Evolutionary conservation across 2,888 invertebrate genomes (phyloP).

Genomic region (Petrophora chlorosata): DNA sequence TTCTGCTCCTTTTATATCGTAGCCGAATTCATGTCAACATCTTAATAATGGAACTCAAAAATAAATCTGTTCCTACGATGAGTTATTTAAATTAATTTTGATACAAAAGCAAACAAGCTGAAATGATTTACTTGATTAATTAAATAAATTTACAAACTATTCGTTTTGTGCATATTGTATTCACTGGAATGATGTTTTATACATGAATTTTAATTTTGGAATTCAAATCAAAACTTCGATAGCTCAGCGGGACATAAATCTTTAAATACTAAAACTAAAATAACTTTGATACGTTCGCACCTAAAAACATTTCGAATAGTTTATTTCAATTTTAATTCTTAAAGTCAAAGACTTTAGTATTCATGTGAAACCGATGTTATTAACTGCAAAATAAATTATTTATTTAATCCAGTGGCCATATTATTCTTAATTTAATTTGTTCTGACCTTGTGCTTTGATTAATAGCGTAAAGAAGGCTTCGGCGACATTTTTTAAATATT

Average conservation of each 20-base stretch:
- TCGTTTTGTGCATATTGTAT: neutral
- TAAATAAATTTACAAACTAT: slow-evolving; percentile 7
- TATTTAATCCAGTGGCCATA: slow-evolving; percentile 19
- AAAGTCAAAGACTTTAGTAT: slow-evolving; percentile 1
- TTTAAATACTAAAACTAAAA: slow-evolving; percentile 55
- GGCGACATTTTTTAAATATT: slow-evolving; percentile 58
- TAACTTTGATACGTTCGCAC: slow-evolving; percentile 31
- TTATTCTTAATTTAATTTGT: slow-evolving; percentile 65
- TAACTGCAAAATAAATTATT: slow-evolving; percentile 10
- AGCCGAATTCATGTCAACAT: neutral
- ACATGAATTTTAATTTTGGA: slow-evolving; percentile 24
- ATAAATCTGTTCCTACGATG: too few species aligned
- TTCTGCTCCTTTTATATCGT: too few species aligned
- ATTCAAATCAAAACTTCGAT: slow-evolving; percentile 34
- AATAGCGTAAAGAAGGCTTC: slow-evolving; percentile 24
- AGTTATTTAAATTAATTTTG: slow-evolving; percentile 2
- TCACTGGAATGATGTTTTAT: neutral
- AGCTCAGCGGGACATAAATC: slow-evolving; percentile 62
- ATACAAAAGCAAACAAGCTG: slow-evolving; percentile 4
- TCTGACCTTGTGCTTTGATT: slow-evolving; percentile 61
- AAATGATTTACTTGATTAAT: slow-evolving; percentile 2
- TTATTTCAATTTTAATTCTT: slow-evolving; percentile 10
- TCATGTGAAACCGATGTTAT: neutral
- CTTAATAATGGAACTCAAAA: too few species aligned
- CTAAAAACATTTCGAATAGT: slow-evolving; percentile 20